Conservation (phyloP, 2,888 invertebrate species). For the Caenorhabditis wallacei region DNA sequence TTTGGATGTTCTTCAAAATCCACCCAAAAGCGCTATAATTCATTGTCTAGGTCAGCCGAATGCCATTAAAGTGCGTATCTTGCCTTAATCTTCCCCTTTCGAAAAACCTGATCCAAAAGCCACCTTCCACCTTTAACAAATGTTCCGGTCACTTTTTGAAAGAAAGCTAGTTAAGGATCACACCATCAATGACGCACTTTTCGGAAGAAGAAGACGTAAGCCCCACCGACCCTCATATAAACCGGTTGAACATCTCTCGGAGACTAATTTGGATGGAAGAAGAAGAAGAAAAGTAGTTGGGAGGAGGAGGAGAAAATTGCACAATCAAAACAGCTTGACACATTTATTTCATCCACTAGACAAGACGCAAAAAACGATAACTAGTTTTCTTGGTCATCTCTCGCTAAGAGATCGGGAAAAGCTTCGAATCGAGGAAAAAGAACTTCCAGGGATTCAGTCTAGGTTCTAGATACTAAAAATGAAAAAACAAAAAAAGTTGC, state of each 20-base stretch:
- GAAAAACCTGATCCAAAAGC: background rate
- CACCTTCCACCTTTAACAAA: conserved; percentile 34
- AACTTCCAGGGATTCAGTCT: too few species aligned
- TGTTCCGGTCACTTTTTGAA: conserved; percentile 51
- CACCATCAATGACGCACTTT: conserved; percentile 19
- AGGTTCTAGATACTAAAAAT: too few species aligned
- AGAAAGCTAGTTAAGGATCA: conserved; percentile 30
- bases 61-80: too few species aligned
- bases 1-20: too few species aligned
- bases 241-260: background rate
- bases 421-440: too few species aligned
- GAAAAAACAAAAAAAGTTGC: background rate
- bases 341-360: conserved; percentile 14
- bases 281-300: conserved; percentile 19
- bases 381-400: background rate
- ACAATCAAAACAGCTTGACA: conserved; percentile 58
- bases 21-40: too few species aligned
- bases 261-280: background rate
- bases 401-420: too few species aligned
- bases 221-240: background rate
- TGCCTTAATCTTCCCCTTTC: background rate
- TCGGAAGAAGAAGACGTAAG: background rate
- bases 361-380: background rate
- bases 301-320: conserved; percentile 22
- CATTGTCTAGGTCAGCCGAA: too few species aligned